These are phyloP conservation scores for Atethmia centrago DNA, from an alignment of 2,888 invertebrate genomes.

Conservation along the genomic window DNA sequence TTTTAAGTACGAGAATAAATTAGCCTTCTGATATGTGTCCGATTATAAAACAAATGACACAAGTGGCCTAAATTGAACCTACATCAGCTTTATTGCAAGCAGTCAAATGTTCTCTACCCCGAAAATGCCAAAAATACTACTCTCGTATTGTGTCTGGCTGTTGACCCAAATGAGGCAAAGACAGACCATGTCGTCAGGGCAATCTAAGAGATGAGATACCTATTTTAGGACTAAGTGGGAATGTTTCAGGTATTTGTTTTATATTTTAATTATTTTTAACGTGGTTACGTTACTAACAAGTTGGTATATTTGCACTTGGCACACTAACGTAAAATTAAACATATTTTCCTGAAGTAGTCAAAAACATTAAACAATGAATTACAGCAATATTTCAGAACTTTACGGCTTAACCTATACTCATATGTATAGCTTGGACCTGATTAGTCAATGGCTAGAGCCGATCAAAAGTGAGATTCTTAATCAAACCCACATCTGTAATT, in stretches of 20 bases:
- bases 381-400: background rate
- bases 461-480: background rate
- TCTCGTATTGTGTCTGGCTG: constrained; percentile 13
- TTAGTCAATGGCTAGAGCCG: background rate
- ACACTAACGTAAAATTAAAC: background rate
- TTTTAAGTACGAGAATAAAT: background rate
- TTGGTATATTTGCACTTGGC: no score
- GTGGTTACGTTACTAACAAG: no score
- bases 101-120: constrained; percentile 1
- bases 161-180: background rate
- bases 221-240: background rate
- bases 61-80: background rate
- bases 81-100: background rate
- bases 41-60: background rate
- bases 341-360: background rate
- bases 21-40: background rate
- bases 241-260: background rate
- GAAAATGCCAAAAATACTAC: background rate
- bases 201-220: background rate
- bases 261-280: background rate
- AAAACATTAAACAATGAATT: background rate
- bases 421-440: background rate
- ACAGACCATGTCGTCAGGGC: background rate
- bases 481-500: constrained; percentile 8
- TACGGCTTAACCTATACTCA: background rate